These are phyloP conservation scores for Rhea americana DNA, from an alignment of 2,113 vertebrate species.

Conservation along the genomic window DNA sequence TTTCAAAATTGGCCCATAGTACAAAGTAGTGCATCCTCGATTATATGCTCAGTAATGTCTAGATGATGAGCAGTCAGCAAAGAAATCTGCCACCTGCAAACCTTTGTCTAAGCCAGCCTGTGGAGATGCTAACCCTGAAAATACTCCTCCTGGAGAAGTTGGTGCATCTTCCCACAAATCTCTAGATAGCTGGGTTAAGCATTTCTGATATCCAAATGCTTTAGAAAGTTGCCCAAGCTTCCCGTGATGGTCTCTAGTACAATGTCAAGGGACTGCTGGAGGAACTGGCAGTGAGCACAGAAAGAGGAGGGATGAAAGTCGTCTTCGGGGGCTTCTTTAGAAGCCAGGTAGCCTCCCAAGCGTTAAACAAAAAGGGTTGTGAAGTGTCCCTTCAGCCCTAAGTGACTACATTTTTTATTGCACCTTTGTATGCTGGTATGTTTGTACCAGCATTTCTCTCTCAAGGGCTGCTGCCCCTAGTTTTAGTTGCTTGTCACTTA, in stretches of 20 bases:
- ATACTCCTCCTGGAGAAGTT: neutral
- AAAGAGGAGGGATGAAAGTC: neutral
- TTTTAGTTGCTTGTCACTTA: neutral
- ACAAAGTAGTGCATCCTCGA: neutral
- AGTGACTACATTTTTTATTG: neutral
- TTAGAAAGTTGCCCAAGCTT: constrained; percentile 16
- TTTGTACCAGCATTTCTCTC: accelerated
- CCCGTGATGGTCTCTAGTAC: neutral
- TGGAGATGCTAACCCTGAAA: neutral
- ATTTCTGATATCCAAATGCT: neutral
- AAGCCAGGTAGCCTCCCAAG: neutral
- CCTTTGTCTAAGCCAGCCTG: neutral
- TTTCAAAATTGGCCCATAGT: neutral
- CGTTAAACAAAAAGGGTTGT: neutral
- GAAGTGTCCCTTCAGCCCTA: neutral
- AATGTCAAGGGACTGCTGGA: neutral
- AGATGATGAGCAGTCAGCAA: neutral
- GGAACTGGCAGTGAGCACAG: neutral
- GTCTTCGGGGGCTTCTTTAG: neutral
- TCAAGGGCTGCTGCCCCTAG: neutral
- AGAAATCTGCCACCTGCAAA: neutral
- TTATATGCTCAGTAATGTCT: neutral
- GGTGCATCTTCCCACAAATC: neutral
- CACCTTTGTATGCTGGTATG: neutral
- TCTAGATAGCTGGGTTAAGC: neutral